phyloP scores from a whole-genome alignment of 2,113 vertebrate genomes.

The Archilochus colubris region DNA sequence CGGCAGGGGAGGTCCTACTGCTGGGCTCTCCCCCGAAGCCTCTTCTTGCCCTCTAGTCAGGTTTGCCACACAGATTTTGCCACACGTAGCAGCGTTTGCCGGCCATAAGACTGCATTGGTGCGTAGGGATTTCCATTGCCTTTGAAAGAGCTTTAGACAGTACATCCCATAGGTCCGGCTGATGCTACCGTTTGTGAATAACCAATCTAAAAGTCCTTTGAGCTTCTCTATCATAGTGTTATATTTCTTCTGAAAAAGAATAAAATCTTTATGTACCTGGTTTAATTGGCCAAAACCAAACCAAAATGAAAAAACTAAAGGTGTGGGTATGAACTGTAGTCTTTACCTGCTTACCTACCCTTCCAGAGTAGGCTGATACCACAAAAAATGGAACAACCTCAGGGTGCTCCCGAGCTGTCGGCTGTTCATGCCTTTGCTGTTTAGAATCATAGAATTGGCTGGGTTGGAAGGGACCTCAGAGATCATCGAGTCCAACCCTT shows the following conservation, averaged over 20 bases:
- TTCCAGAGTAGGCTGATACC: accelerated
- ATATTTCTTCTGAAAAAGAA: neutral
- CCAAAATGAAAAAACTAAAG: neutral
- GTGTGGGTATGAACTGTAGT: accelerated
- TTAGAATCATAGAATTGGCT: neutral
- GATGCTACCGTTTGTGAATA: neutral
- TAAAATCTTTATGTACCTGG: neutral
- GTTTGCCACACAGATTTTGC: neutral
- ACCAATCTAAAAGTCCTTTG: neutral
- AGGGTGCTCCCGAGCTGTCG: neutral
- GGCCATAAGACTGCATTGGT: neutral
- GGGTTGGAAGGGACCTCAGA: no score
- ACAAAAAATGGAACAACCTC: accelerated
- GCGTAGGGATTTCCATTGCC: accelerated
- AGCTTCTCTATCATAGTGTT: accelerated
- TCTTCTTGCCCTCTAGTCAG: accelerated
- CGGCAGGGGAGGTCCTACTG: neutral
- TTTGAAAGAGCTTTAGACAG: neutral
- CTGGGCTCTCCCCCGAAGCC: neutral
- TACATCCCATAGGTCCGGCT: neutral
- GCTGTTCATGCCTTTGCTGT: accelerated
- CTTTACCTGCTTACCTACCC: neutral
- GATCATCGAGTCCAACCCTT: no score
- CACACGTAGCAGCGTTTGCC: accelerated
- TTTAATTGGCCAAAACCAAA: neutral